Evolutionary conservation across 2,113 vertebrate genomes (phyloP).

Genomic region (Blennius ocellaris): DNA sequence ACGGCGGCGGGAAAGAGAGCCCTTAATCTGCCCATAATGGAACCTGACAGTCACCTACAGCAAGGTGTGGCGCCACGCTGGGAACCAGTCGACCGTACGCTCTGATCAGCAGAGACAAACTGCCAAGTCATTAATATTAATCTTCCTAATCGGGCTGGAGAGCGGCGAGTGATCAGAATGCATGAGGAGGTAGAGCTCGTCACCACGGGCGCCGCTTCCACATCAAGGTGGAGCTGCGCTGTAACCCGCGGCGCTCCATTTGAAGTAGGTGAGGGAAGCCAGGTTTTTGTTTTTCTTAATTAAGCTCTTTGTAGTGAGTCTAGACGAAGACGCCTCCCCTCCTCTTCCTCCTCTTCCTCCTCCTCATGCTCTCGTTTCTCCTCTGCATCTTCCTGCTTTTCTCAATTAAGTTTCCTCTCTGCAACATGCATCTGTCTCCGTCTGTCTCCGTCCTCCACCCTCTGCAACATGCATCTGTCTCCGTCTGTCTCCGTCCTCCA

Average conservation of each 20-base stretch:
- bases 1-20: constrained; percentile 59
- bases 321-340: constrained; percentile 36
- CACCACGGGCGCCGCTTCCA: constrained; percentile 18
- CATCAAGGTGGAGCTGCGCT: constrained; percentile 60
- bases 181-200: constrained; percentile 39
- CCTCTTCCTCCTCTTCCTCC: constrained; percentile 5
- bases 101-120: constrained; percentile 69
- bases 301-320: constrained; percentile 56
- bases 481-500: constrained; percentile 24
- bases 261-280: constrained; percentile 66
- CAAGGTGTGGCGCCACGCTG: constrained; percentile 81
- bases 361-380: not conserved
- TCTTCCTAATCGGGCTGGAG: constrained; percentile 68
- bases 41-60: constrained; percentile 82
- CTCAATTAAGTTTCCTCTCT: constrained; percentile 6
- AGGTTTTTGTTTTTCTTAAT: constrained; percentile 74
- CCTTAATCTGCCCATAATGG: constrained; percentile 79
- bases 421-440: constrained; percentile 12
- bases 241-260: constrained; percentile 60
- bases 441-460: constrained; percentile 19
- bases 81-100: constrained; percentile 61
- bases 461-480: constrained; percentile 1
- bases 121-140: constrained; percentile 79
- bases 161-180: constrained; percentile 55
- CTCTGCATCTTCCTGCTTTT: not conserved